Conservation (phyloP, 2,797 vertebrate species). For the Muscicapa comitata region DNA sequence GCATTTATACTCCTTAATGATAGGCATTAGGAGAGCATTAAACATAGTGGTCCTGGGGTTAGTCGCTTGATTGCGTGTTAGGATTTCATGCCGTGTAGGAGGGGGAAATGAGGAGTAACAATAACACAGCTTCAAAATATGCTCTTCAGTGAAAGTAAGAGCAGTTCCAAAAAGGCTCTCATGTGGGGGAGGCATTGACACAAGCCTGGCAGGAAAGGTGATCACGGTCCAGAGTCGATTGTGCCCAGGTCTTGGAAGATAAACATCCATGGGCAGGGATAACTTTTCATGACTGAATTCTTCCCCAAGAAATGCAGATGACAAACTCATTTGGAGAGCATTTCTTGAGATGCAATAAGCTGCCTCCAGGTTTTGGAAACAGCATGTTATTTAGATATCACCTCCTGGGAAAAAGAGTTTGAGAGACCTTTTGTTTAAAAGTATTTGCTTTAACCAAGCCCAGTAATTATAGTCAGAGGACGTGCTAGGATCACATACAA, state of each 20-base stretch:
- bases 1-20: constrained; percentile 30
- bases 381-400: neutral
- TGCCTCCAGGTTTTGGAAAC: neutral
- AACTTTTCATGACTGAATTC: neutral
- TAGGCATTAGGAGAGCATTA: constrained; percentile 20
- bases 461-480: neutral
- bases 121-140: neutral
- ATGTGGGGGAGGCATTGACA: neutral
- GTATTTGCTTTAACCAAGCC: neutral
- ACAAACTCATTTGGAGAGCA: neutral
- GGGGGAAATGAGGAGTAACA: constrained; percentile 10
- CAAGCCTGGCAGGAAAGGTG: neutral
- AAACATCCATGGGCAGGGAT: neutral
- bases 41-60: constrained; percentile 21
- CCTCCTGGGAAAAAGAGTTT: neutral
- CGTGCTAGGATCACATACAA: neutral
- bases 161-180: neutral
- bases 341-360: neutral
- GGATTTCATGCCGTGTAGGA: neutral
- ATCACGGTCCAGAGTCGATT: neutral
- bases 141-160: neutral
- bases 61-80: neutral
- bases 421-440: neutral
- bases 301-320: neutral
- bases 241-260: neutral